Evolutionary conservation across 1,140 invertebrate genomes (phyloP).

Genomic region (Episyrphus balteatus): DNA sequence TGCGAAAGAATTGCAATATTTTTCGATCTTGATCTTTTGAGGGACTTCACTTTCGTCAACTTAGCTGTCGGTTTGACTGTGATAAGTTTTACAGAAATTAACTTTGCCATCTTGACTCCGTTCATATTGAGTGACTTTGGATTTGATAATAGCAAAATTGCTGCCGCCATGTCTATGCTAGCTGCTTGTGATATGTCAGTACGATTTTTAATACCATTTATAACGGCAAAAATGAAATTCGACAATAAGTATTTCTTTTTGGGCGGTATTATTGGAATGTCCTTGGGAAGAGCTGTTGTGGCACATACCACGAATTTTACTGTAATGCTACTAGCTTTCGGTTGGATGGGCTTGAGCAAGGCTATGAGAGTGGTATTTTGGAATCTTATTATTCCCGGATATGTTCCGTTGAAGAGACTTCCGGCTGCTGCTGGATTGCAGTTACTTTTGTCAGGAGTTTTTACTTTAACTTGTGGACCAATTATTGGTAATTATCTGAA

Average conservation of each 20-base stretch:
- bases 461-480: constrained; percentile 45
- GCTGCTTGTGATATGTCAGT: constrained; percentile 47
- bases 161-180: constrained; percentile 49
- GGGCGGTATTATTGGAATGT: constrained; percentile 50
- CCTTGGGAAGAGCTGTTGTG: constrained; percentile 46
- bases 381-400: constrained; percentile 49
- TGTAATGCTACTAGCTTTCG: constrained; percentile 38
- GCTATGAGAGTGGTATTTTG: constrained; percentile 53
- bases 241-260: constrained; percentile 56
- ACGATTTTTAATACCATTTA: constrained; percentile 50
- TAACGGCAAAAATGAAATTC: constrained; percentile 48
- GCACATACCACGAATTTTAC: constrained; percentile 39
- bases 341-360: constrained; percentile 51
- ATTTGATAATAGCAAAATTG: constrained; percentile 42
- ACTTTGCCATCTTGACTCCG: constrained; percentile 56
- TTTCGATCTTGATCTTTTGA: constrained; percentile 53
- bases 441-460: constrained; percentile 45
- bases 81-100: constrained; percentile 55
- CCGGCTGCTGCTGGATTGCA: constrained; percentile 52
- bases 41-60: constrained; percentile 54
- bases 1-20: constrained; percentile 44
- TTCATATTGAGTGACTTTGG: constrained; percentile 52
- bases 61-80: constrained; percentile 55
- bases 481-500: constrained; percentile 40
- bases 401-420: constrained; percentile 49